phyloP scores from a whole-genome alignment of 2,113 vertebrate genomes.

The Microtus oregoni region DNA sequence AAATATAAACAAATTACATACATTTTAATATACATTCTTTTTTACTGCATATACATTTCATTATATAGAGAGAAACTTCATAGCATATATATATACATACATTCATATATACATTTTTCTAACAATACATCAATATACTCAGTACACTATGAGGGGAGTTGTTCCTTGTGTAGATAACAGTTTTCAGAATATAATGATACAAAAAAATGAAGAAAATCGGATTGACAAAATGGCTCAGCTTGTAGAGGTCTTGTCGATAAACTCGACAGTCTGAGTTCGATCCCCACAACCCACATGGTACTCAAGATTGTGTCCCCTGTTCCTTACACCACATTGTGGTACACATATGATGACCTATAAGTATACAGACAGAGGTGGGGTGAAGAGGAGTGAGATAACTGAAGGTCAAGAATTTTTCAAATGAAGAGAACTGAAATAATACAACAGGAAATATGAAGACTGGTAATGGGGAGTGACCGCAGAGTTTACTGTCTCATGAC shows the following conservation, averaged over 20 bases:
- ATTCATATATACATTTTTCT: neutral
- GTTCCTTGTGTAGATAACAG: neutral
- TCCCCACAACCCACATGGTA: accelerated
- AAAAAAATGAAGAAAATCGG: neutral
- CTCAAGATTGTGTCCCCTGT: neutral
- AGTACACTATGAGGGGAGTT: neutral
- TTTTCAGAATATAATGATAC: neutral
- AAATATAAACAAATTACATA: neutral
- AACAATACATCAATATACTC: neutral
- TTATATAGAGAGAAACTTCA: neutral
- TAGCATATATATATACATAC: too few relatives aligned
- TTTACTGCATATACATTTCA: neutral
- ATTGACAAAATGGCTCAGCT: too few relatives aligned
- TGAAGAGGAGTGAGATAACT: neutral
- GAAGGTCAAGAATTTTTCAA: neutral
- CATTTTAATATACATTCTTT: neutral
- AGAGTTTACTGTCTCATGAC: neutral
- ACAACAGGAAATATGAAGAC: neutral
- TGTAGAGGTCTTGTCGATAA: neutral
- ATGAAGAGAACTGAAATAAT: neutral
- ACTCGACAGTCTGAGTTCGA: neutral
- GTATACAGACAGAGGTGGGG: neutral
- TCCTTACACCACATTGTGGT: neutral
- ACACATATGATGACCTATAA: neutral
- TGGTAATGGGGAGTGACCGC: neutral